Percentiles rank a stretch among this genome's conserved stretches.
Conservation (phyloP, 2,797 vertebrate species). For the Urosaurus nigricauda region DNA sequence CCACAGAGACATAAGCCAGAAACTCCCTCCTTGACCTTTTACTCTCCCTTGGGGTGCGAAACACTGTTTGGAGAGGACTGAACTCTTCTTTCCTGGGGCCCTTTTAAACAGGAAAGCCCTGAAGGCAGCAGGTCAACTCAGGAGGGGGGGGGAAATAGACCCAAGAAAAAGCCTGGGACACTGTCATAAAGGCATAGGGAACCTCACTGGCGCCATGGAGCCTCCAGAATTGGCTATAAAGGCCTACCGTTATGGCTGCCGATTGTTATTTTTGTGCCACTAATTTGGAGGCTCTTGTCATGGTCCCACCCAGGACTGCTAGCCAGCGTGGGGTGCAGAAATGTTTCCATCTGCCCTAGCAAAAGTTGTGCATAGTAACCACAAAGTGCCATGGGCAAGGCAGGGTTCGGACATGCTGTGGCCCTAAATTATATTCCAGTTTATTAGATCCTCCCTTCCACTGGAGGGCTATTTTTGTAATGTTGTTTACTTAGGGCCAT, state of each 20-base stretch:
- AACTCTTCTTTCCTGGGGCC: neutral
- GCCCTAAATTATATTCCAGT: too few relatives aligned
- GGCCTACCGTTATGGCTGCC: neutral
- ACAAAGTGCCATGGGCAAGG: neutral
- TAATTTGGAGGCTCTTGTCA: too few relatives aligned
- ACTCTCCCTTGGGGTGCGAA: constrained; percentile 20
- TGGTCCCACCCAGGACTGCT: too few relatives aligned
- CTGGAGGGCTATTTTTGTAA: too few relatives aligned
- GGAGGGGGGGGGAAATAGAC: neutral
- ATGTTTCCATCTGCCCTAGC: too few relatives aligned
- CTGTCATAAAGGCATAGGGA: too few relatives aligned
- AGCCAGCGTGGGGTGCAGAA: too few relatives aligned
- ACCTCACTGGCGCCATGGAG: neutral
- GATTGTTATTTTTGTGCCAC: neutral
- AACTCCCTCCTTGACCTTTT: constrained; percentile 30
- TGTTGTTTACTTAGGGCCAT: too few relatives aligned
- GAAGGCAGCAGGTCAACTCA: neutral
- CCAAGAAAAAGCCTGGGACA: neutral
- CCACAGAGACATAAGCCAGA: constrained; percentile 41
- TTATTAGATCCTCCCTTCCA: too few relatives aligned
- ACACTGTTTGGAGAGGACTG: constrained; percentile 3
- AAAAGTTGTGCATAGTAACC: neutral
- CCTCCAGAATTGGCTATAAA: neutral
- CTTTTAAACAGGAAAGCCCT: neutral
- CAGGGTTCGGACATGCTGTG: too few relatives aligned